Conservation (phyloP, 2,888 invertebrate genomes). For the Adineta ricciae region DNA sequence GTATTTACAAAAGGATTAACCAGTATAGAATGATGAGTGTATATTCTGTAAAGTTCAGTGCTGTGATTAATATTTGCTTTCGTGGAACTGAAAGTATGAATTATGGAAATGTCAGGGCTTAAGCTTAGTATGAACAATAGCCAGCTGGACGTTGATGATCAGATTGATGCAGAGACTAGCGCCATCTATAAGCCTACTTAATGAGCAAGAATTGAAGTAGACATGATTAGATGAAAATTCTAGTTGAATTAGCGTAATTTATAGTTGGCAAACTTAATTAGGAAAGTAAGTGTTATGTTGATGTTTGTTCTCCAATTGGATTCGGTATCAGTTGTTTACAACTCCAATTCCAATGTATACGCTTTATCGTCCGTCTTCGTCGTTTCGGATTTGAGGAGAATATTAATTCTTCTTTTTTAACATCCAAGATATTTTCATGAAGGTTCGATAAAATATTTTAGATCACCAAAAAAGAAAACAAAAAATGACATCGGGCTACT, state of each 20-base stretch:
- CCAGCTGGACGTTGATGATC: no score
- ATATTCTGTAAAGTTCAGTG: no score
- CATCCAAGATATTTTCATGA: not conserved
- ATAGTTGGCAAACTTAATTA: not conserved
- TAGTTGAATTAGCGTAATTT: not conserved
- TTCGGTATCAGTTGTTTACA: not conserved
- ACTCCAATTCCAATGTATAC: not conserved
- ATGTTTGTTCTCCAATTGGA: not conserved
- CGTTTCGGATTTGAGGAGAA: not conserved
- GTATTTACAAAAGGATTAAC: no score
- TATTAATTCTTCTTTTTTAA: not conserved
- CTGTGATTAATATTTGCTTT: no score
- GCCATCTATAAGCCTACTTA: not conserved
- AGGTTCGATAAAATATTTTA: not conserved
- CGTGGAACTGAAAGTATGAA: no score
- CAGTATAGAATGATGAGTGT: no score
- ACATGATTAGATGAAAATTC: not conserved
- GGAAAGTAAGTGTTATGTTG: not conserved
- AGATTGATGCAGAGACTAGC: not conserved
- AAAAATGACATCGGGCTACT: slow-evolving; percentile 84
- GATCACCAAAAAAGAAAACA: not conserved
- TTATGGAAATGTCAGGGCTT: no score
- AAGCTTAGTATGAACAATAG: no score
- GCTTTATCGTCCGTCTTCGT: not conserved
- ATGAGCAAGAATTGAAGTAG: not conserved